Percentiles rank a stretch among this genome's conserved stretches.
phyloP scores from a whole-genome alignment of 2,113 vertebrate genomes.

The Geococcyx californianus region DNA sequence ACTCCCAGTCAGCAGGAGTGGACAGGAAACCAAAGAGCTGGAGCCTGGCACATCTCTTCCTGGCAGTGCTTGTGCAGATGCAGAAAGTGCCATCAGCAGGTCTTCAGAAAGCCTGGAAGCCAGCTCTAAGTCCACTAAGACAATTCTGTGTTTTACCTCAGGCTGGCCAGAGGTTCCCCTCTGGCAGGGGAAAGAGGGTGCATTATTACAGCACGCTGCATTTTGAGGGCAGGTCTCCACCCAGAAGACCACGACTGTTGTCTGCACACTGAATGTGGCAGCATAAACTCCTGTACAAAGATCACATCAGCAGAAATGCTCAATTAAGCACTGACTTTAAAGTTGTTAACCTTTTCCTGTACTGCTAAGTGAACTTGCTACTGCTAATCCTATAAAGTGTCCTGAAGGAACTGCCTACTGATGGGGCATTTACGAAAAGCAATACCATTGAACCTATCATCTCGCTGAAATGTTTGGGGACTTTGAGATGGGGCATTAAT shows the following conservation, averaged over 20 bases:
- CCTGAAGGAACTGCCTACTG: neutral
- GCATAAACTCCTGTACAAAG: neutral
- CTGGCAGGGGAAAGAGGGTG: neutral
- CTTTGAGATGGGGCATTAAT: neutral
- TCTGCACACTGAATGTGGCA: rapidly evolving
- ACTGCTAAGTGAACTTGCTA: neutral
- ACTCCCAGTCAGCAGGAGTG: neutral
- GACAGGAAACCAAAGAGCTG: neutral
- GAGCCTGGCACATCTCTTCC: neutral
- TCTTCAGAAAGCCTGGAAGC: neutral
- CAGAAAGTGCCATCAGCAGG: rapidly evolving
- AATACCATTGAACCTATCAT: rapidly evolving
- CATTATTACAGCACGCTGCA: neutral
- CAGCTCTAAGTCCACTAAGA: neutral
- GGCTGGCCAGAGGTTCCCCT: neutral
- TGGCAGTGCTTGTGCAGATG: rapidly evolving
- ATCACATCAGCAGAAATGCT: neutral
- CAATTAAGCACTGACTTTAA: neutral
- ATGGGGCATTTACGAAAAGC: neutral
- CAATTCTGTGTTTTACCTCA: neutral
- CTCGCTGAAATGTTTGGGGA: neutral
- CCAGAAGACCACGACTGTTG: rapidly evolving
- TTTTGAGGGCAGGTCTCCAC: neutral
- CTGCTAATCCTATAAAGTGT: neutral
- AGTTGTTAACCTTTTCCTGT: neutral